These are phyloP conservation scores for Molossus molossus DNA, from an alignment of 2,797 vertebrate species.

Conservation along the genomic window DNA sequence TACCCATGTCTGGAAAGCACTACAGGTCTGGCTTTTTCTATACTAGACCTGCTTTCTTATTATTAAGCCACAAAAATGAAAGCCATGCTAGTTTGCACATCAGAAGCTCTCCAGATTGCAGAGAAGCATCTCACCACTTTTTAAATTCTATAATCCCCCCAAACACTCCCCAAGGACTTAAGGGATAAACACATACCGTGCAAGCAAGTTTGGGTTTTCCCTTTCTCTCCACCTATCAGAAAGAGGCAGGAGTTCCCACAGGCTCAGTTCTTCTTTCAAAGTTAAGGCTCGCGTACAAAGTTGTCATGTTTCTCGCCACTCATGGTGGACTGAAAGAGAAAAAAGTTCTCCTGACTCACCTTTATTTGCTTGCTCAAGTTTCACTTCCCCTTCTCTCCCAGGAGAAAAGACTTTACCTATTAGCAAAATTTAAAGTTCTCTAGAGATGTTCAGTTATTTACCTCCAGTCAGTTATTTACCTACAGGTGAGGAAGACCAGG, in stretches of 20 bases:
- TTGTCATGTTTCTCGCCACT: background rate
- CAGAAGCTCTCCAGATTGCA: background rate
- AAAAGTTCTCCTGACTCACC: background rate
- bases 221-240: background rate
- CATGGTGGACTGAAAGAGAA: background rate
- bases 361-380: background rate
- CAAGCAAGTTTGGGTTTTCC: background rate
- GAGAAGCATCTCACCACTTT: background rate
- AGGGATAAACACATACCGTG: background rate
- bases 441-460: background rate
- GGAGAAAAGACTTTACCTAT: background rate
- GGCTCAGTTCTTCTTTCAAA: background rate
- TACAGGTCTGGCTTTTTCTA: background rate
- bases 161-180: background rate
- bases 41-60: background rate
- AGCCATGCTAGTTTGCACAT: background rate
- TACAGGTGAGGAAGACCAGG: background rate
- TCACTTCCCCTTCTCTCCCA: background rate
- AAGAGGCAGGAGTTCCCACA: background rate
- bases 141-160: background rate
- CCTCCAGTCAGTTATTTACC: background rate
- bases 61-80: background rate
- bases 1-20: background rate
- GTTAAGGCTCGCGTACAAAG: background rate
- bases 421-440: slow-evolving; percentile 34